These are phyloP conservation scores for Trematomus loennbergii DNA, from an alignment of 2,113 vertebrate species.

Conservation along the genomic window DNA sequence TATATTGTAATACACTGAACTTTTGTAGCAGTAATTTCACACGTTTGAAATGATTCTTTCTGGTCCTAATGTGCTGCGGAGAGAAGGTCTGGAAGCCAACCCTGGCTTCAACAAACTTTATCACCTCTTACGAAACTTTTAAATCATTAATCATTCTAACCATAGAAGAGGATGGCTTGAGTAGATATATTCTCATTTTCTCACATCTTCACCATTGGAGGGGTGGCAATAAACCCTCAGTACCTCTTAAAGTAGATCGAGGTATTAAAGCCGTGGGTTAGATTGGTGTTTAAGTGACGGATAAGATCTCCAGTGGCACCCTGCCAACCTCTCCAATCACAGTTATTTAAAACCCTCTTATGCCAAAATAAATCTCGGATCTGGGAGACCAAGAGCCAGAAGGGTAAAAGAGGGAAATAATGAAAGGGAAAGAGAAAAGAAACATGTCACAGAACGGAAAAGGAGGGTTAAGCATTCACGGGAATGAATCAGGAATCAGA, in stretches of 20 bases:
- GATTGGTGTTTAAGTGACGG: constrained; percentile 39
- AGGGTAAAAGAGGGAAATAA: neutral
- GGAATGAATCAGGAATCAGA: constrained; percentile 1
- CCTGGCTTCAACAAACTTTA: neutral
- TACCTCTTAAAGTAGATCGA: constrained; percentile 6
- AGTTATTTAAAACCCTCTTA: constrained; percentile 32
- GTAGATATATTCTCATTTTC: constrained; percentile 1
- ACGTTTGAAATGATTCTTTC: constrained; percentile 21
- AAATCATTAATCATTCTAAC: constrained; percentile 11
- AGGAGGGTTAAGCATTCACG: neutral
- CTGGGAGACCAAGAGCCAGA: neutral
- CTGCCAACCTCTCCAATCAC: neutral
- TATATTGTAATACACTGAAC: neutral
- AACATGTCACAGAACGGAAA: neutral
- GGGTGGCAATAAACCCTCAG: constrained; percentile 10
- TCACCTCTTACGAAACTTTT: neutral
- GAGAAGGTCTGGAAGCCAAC: constrained; percentile 2
- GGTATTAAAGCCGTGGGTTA: constrained; percentile 20
- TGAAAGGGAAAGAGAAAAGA: neutral
- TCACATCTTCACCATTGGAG: neutral
- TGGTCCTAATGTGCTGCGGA: constrained; percentile 5
- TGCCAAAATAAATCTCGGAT: constrained; percentile 24
- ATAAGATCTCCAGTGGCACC: constrained; percentile 19
- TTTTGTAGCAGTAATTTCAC: constrained; percentile 21
- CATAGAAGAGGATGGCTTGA: neutral